Evolutionary conservation across 2,888 invertebrate species (phyloP), one percentile per base, ranked within the genome.

Genomic region (Andrena dorsata): DNA sequence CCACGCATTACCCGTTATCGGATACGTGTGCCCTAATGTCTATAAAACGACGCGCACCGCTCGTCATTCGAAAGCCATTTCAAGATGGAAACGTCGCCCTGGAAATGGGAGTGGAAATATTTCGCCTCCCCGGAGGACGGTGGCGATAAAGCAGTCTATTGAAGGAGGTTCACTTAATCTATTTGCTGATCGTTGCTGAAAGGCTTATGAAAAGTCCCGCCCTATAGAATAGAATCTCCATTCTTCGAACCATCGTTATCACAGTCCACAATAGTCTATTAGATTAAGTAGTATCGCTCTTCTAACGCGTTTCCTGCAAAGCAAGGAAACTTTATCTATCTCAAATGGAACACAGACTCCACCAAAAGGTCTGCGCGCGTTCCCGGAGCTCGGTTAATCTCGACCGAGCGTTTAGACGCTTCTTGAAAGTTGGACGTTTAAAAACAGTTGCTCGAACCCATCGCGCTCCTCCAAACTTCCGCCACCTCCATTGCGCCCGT

Each of bases 21-120:
- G 20, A 26, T 53, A 35, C 76, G 64, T 49, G 75, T 75, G 70
- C 76, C 66, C 74, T 86, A 82, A 87, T 79, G 82, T 53, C 53
- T 53, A 86, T 82, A 81, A 86, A 84, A 87, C 79, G 71, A 77
- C 68, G 26, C 4, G 49, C 20, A 30, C 49, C 8, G 35, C 53
- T 64, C 63, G 77, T 78, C 80, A 79, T 80, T 83, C 51, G 63
- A 77, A 76, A 76, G 60, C 68, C 76, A 76, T 83, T 81, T 70
- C 76, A 23, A 35, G 74, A 51, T n/a, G 71, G 13, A 23, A 30
- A 53, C 66, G 41, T 51, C 35, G 35, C 20, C 20, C 78, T 16
- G 26, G 4, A 20, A 13, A 10, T 7, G 35, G 61, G 7, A 63
- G 30, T 41, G 32, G 10, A 61, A 78, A 61, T 35, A 35, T 30